phyloP scores from a whole-genome alignment of 1,140 invertebrate genomes.

The Ostrea edulis region DNA sequence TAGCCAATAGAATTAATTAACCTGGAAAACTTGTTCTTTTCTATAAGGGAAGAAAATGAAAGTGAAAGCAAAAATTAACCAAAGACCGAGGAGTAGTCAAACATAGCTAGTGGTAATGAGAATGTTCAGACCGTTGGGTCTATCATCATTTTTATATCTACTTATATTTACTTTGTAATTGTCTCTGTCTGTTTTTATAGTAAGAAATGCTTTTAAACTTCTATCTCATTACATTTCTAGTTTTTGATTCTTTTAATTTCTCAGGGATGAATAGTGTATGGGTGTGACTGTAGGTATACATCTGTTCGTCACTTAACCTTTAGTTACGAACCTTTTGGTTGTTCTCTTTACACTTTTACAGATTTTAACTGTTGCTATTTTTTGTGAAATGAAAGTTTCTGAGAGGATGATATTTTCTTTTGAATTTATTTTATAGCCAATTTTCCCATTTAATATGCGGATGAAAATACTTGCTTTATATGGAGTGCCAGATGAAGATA shows the following conservation, averaged over 20 bases:
- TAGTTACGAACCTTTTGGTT: neutral
- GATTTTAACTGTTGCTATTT: too few species aligned
- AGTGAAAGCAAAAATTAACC: conserved; percentile 19
- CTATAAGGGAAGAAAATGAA: conserved; percentile 21
- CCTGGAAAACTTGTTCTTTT: conserved; percentile 24
- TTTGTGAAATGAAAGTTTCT: too few species aligned
- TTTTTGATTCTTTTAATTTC: neutral
- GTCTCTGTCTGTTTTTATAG: neutral
- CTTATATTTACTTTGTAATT: neutral
- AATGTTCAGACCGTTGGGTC: neutral
- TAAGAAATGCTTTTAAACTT: too few species aligned
- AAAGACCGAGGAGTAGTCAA: conserved; percentile 31
- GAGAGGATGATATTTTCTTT: too few species aligned
- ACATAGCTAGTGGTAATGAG: conserved; percentile 1
- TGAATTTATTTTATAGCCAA: too few species aligned
- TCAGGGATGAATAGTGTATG: conserved; percentile 8
- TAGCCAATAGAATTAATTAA: neutral
- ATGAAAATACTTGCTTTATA: too few species aligned
- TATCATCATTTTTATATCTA: neutral
- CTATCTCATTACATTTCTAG: neutral
- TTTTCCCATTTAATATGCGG: too few species aligned
- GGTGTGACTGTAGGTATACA: conserved; percentile 15
- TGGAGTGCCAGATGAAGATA: too few species aligned
- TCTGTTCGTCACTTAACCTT: neutral
- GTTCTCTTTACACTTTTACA: neutral